A percentile compares a stretch with the other conserved stretches of the same genome.
Evolutionary conservation across 2,888 invertebrate genomes (phyloP).

Genomic region (Biston betularia): DNA sequence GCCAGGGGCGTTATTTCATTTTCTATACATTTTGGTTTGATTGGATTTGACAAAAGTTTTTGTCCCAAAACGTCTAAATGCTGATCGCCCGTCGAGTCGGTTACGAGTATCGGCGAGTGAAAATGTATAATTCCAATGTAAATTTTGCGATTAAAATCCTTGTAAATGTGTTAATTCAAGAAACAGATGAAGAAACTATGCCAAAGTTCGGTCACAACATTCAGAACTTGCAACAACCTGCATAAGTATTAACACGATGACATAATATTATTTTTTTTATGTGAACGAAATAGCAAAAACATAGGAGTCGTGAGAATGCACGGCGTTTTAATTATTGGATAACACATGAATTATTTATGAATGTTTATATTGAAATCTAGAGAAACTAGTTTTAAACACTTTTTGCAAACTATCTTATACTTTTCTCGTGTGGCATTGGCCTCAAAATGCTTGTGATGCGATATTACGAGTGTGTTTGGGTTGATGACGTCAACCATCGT

Average conservation of each 20-base stretch:
- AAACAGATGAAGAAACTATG: conserved; percentile 8
- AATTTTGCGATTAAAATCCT: background rate
- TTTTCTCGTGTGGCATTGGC: conserved; percentile 25
- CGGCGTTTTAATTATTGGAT: conserved; percentile 15
- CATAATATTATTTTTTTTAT: conserved; percentile 3
- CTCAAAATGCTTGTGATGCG: conserved; percentile 11
- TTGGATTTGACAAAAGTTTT: too few relatives aligned
- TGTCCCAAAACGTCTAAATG: too few relatives aligned
- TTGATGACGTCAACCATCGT: background rate
- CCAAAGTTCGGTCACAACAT: conserved; percentile 6
- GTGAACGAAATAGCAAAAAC: conserved; percentile 15
- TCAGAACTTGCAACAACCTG: conserved; percentile 16
- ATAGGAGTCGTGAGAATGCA: conserved; percentile 11
- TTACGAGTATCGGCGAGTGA: too few relatives aligned
- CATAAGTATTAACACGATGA: conserved; percentile 10
- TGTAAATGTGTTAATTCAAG: background rate
- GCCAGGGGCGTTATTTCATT: too few relatives aligned
- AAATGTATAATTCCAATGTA: too few relatives aligned
- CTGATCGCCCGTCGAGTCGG: too few relatives aligned
- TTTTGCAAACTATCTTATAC: conserved; percentile 17
- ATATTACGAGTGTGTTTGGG: too few relatives aligned
- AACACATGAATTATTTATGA: conserved; percentile 27
- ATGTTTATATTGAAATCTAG: conserved; percentile 26
- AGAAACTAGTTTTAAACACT: conserved; percentile 24
- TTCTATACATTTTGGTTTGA: too few relatives aligned